Evolutionary conservation across 2,113 vertebrate species (phyloP).

Genomic region (Opisthocomus hoazin): DNA sequence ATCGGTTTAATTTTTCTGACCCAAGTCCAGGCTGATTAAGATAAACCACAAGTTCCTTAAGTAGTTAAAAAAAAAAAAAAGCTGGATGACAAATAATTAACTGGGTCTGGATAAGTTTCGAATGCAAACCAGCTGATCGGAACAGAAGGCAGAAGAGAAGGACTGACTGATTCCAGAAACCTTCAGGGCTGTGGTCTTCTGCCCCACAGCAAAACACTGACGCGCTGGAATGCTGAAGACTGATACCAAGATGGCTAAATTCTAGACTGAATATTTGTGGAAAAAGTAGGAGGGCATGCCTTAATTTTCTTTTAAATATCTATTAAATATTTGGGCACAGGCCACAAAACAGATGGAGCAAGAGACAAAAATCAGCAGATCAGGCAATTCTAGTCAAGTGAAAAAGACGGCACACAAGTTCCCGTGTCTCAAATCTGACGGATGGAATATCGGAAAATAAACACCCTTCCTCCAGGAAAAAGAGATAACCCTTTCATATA

Average conservation of each 20-base stretch:
- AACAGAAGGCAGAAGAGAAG: background rate
- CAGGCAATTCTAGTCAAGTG: background rate
- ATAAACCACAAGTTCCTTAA: background rate
- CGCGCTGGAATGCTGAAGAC: background rate
- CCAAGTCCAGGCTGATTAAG: background rate
- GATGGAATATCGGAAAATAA: background rate
- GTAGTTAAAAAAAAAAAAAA: background rate
- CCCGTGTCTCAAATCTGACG: background rate
- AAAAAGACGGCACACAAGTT: background rate
- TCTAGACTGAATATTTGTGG: background rate
- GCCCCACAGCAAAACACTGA: background rate
- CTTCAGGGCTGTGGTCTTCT: background rate
- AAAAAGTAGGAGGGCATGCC: background rate
- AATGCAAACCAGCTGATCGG: background rate
- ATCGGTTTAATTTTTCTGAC: background rate
- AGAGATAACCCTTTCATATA: background rate
- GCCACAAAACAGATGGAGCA: background rate
- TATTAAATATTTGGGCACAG: background rate
- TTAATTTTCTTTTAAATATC: background rate
- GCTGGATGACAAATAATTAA: background rate
- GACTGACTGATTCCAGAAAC: background rate
- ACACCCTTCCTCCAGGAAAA: background rate
- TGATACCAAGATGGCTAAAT: background rate
- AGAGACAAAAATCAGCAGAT: background rate
- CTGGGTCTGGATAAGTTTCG: background rate